Evolutionary conservation across 2,797 vertebrate genomes (phyloP).

Genomic region (Labeo calbasu): DNA sequence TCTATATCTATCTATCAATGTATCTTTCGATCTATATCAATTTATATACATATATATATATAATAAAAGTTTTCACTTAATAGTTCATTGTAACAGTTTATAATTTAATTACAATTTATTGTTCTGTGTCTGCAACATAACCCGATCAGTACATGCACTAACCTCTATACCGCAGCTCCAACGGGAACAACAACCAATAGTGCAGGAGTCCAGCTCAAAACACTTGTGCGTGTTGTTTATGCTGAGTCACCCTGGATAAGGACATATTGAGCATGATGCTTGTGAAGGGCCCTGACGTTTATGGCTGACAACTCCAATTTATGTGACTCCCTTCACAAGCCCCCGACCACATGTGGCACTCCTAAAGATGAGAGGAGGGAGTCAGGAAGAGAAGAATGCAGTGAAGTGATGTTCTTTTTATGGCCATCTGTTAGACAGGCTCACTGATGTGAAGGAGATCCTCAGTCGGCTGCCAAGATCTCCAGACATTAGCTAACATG

Average conservation of each 20-base stretch:
- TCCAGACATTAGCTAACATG: constrained; percentile 15
- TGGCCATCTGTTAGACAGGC: constrained; percentile 39
- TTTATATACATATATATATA: too few species aligned
- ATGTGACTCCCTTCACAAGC: constrained; percentile 32
- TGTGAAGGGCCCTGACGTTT: constrained; percentile 7
- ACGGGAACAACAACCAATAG: constrained; percentile 21
- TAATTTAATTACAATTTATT: neutral
- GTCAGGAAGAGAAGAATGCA: constrained; percentile 28
- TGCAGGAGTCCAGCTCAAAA: constrained; percentile 16
- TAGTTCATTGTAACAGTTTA: neutral
- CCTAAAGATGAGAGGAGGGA: constrained; percentile 35
- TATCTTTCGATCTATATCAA: too few species aligned
- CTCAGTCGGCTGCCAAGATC: constrained; percentile 10
- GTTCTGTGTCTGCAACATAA: neutral
- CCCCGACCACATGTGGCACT: constrained; percentile 39
- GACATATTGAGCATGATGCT: constrained; percentile 37
- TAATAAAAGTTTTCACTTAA: too few species aligned
- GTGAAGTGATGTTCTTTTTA: constrained; percentile 34
- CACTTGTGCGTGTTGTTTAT: constrained; percentile 6
- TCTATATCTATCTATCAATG: too few species aligned
- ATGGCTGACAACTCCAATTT: constrained; percentile 37
- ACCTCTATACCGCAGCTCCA: neutral
- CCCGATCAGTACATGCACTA: neutral
- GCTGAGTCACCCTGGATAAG: constrained; percentile 51
- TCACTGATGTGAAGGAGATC: constrained; percentile 9